A percentile compares a stretch with the other conserved stretches of the same genome.
These are phyloP conservation scores for Hypsopygia costalis DNA, from an alignment of 2,888 invertebrate genomes.

Conservation along the genomic window DNA sequence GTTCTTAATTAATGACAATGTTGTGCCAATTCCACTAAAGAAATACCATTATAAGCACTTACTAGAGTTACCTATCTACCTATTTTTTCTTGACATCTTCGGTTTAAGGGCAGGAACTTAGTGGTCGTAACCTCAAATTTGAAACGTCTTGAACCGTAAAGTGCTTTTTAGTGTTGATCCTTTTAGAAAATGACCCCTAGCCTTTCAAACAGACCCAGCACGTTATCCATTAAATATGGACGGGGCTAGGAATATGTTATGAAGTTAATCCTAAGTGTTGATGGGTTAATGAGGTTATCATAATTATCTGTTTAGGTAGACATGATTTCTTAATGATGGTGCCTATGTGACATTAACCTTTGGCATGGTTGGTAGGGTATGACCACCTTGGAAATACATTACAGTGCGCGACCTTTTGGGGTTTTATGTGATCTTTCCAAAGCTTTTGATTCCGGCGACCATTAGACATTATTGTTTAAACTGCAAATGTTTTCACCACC, in stretches of 20 bases:
- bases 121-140: conserved; percentile 12
- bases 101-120: conserved; percentile 5
- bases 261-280: background rate
- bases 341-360: background rate
- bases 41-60: too few relatives aligned
- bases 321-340: background rate
- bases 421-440: too few relatives aligned
- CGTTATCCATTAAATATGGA: background rate
- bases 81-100: too few relatives aligned
- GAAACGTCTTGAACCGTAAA: conserved; percentile 4
- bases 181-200: conserved; percentile 9
- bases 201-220: background rate
- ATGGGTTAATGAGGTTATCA: background rate
- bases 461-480: too few relatives aligned
- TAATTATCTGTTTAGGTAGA: background rate
- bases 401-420: too few relatives aligned
- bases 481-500: too few relatives aligned
- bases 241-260: background rate
- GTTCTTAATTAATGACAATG: too few relatives aligned
- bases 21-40: too few relatives aligned
- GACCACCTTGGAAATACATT: too few relatives aligned
- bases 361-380: too few relatives aligned
- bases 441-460: too few relatives aligned
- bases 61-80: too few relatives aligned
- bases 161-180: conserved; percentile 11